Conservation (phyloP, 92 coral and sea anemone species). For the Plumapathes pennacea region DNA sequence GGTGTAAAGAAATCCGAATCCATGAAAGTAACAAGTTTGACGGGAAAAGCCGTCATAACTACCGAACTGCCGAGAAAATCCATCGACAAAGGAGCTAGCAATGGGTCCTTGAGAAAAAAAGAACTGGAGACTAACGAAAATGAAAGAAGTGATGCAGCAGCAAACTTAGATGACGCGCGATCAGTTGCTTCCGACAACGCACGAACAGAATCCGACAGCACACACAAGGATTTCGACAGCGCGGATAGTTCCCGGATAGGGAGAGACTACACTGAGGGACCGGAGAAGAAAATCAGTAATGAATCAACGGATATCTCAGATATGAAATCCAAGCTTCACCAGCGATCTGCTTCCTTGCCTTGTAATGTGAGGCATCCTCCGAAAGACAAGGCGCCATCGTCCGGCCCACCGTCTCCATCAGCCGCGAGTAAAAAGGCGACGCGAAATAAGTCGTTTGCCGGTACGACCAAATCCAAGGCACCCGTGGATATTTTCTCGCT, state of each 20-base stretch:
- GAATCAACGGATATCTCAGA: not conserved
- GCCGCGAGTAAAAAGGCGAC: conserved; percentile 36
- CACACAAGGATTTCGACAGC: too few species aligned
- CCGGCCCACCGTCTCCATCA: conserved; percentile 31
- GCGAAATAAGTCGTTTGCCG: conserved; percentile 63
- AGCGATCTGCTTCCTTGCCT: conserved; percentile 68
- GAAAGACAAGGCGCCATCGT: conserved; percentile 17
- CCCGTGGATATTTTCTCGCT: conserved; percentile 52
- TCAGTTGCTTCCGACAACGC: conserved; percentile 11
- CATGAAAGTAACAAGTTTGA: conserved; percentile 91
- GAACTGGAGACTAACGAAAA: not conserved
- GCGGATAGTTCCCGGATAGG: too few species aligned
- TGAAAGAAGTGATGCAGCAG: not conserved
- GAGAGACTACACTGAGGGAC: too few species aligned
- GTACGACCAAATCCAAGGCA: conserved; percentile 37
- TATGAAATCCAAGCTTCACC: conserved; percentile 6
- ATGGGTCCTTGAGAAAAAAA: conserved; percentile 27
- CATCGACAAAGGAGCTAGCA: conserved; percentile 24
- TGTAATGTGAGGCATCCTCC: conserved; percentile 47
- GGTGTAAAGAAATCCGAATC: conserved; percentile 86
- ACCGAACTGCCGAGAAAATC: conserved; percentile 70
- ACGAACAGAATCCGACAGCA: not conserved
- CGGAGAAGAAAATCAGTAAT: not conserved
- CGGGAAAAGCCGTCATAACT: conserved; percentile 79
- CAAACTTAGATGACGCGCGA: not conserved